phyloP scores from a whole-genome alignment of 2,797 vertebrate species.

The Enteromius treurensis region DNA sequence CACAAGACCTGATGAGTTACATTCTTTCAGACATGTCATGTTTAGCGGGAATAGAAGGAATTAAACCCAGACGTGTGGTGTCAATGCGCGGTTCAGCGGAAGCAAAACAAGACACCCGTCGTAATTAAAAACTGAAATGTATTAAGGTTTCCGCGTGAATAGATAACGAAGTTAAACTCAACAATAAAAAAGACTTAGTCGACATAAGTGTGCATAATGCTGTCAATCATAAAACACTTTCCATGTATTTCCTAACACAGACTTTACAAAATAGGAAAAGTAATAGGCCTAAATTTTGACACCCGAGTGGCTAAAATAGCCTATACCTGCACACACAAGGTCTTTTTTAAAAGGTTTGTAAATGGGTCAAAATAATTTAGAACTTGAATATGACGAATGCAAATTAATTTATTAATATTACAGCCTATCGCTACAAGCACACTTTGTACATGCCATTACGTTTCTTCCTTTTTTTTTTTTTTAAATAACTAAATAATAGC shows the following conservation, averaged over 20 bases:
- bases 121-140: slow-evolving; percentile 36
- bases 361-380: not conserved
- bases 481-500: too few species aligned
- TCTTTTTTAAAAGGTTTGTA: not conserved
- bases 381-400: not conserved
- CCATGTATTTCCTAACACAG: not conserved
- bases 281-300: not conserved
- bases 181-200: not conserved
- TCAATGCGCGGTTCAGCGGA: slow-evolving; percentile 65
- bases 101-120: slow-evolving; percentile 67
- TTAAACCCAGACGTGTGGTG: slow-evolving; percentile 72
- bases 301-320: not conserved
- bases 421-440: not conserved
- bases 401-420: not conserved
- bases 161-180: slow-evolving; percentile 4
- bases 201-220: not conserved
- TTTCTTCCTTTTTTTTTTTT: not conserved
- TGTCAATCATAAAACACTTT: not conserved
- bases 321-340: not conserved
- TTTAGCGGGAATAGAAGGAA: slow-evolving; percentile 56
- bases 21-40: slow-evolving; percentile 68
- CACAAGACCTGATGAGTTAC: slow-evolving; percentile 75
- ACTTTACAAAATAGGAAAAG: not conserved
- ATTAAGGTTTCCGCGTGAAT: not conserved
- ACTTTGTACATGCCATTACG: not conserved